Base-by-base conservation (phyloP, 2,113 vertebrate genomes). In the Butorides virescens region DNA sequence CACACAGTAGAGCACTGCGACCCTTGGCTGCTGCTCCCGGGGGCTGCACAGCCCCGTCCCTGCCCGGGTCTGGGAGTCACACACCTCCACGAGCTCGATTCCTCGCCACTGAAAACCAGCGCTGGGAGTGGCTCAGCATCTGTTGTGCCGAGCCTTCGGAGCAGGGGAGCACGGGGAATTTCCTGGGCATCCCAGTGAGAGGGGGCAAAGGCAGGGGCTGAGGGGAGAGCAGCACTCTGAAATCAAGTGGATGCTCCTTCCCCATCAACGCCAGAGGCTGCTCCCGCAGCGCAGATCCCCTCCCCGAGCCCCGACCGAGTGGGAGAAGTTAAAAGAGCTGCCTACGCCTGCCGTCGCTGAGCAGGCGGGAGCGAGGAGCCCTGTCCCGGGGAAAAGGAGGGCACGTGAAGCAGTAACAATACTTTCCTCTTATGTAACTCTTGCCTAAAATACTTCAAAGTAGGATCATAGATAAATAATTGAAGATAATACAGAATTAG, bases 391-490 rank as follows among this genome's bases (percentile, higher is more conserved):
- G 26, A 89, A 94, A 93, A 94, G 76, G 46, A 96, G 96, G 86
- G 91, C 94, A 89, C 66, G 17, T 66, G 92, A 46, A 82, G 71
- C 70, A 76, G 34, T 67, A 94, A 95, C 96, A 96, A 83, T 90
- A 21, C 92, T 67, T 62, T 29, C 58, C 53, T 88, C 94, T 97
- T 97, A 96, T 86, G 81, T 94, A 97, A 97, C 92, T 86, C 94
- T 32, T 73, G 70, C 95, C 90, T 88, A 87, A 96, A 97, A 97
- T 96, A 97, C 77, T 93, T 90, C 74, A 62, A 91, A 95, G 96
- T 95, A 84, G 94, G 95, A 71, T 94, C 10, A 0, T 37, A 66
- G 91, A 86, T 97, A 95, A 97, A 96, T 97, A 97, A 97, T 88
- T 90, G 82, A 97, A 93, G 89, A 76, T 93, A 79, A 91, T 66